These are phyloP conservation scores for Oncorhynchus nerka DNA, from an alignment of 2,113 vertebrate genomes.

Conservation along the genomic window DNA sequence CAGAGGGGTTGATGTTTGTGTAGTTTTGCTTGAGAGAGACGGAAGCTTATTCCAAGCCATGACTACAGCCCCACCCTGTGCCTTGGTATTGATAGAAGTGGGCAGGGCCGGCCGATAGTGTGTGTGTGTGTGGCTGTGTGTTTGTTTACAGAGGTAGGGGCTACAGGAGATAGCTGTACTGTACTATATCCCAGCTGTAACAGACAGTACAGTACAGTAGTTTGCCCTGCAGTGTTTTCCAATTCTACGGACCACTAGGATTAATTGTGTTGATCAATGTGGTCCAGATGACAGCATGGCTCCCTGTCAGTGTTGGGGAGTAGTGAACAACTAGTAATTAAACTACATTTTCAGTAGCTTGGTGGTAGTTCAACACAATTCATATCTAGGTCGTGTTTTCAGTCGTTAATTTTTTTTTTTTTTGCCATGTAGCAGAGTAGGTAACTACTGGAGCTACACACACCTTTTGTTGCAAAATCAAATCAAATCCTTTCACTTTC, in stretches of 20 bases:
- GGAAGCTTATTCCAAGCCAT: background rate
- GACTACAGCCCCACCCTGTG: background rate
- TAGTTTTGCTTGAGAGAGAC: background rate
- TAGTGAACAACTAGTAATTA: background rate
- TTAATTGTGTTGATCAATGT: conserved; percentile 46
- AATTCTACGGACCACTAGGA: conserved; percentile 8
- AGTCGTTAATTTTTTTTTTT: no score
- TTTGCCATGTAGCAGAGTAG: no score
- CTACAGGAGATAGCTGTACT: no score
- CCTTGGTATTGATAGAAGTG: conserved; percentile 6
- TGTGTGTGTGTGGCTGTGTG: conserved; percentile 5
- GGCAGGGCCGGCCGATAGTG: conserved; percentile 38
- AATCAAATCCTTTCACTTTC: no score
- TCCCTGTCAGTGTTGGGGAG: background rate
- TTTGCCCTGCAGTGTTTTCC: background rate
- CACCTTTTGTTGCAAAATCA: no score
- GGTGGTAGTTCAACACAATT: no score
- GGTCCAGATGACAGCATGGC: background rate
- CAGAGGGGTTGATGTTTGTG: background rate
- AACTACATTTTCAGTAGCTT: no score
- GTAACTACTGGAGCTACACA: no score
- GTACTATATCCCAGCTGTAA: conserved; percentile 33
- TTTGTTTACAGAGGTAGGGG: conserved; percentile 13
- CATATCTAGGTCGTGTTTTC: no score
- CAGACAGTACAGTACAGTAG: conserved; percentile 6